phyloP scores from a whole-genome alignment of 2,797 vertebrate genomes.

The Eutrigla gurnardus region DNA sequence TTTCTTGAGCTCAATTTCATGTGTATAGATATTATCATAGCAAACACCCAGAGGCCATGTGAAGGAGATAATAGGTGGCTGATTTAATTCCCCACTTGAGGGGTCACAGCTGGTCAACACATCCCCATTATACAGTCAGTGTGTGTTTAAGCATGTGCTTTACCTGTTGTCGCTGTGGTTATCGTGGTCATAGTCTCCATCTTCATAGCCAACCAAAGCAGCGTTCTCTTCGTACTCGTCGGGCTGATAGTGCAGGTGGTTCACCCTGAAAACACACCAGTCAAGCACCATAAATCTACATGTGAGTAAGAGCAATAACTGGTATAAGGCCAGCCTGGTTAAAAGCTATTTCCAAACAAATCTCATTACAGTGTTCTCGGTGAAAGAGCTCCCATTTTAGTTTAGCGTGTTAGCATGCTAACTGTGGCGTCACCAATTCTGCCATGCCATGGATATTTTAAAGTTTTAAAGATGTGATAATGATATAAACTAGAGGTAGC shows the following conservation, averaged over 20 bases:
- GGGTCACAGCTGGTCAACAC: slow-evolving; percentile 15
- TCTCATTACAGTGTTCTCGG: neutral
- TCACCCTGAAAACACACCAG: slow-evolving; percentile 73
- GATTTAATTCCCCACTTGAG: slow-evolving; percentile 19
- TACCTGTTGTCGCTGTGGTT: slow-evolving; percentile 91
- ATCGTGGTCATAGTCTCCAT: slow-evolving; percentile 87
- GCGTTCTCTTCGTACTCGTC: slow-evolving; percentile 81
- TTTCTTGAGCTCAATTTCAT: slow-evolving; percentile 20
- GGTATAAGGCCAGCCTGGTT: neutral
- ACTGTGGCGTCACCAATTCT: neutral
- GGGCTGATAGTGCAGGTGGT: slow-evolving; percentile 84
- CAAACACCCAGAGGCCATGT: slow-evolving; percentile 20
- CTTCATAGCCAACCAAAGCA: slow-evolving; percentile 82
- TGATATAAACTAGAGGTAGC: neutral
- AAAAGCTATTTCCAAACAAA: neutral
- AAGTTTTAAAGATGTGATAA: neutral
- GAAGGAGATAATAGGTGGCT: slow-evolving; percentile 16
- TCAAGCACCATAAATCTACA: neutral
- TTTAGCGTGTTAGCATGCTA: neutral
- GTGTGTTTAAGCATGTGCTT: slow-evolving; percentile 10
- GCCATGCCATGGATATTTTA: neutral
- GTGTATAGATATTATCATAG: slow-evolving; percentile 29
- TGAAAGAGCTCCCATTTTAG: neutral
- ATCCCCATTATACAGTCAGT: neutral
- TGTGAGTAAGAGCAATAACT: neutral